Evolutionary conservation across 2,113 vertebrate genomes (phyloP).

Genomic region (Rattus rattus): DNA sequence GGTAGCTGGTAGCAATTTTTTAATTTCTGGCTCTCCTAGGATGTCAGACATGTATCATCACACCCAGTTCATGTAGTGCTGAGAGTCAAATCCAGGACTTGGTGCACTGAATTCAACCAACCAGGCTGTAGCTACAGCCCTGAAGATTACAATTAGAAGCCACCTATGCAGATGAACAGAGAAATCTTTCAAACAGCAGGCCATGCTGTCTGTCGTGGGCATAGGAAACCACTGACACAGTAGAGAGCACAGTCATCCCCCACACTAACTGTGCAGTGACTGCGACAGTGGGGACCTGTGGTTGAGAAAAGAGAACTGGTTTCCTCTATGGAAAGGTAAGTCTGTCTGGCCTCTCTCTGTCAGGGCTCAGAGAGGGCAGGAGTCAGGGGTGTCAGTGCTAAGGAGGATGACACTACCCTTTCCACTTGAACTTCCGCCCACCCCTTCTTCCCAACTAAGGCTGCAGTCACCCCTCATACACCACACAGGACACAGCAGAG

Average conservation of each 20-base stretch:
- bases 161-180: not conserved
- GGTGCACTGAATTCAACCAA: not conserved
- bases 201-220: rapidly evolving
- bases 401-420: not conserved
- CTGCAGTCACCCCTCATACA: rapidly evolving
- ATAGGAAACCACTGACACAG: not conserved
- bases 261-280: not conserved
- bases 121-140: not conserved
- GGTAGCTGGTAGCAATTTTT: not conserved
- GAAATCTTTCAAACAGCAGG: not conserved
- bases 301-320: not conserved
- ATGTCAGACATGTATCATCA: not conserved
- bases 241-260: rapidly evolving
- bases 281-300: no score
- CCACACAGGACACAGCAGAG: not conserved
- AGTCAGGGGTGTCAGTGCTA: not conserved
- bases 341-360: no score
- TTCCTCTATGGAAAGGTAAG: not conserved
- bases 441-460: not conserved
- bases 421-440: not conserved
- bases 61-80: not conserved
- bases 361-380: not conserved
- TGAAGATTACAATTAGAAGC: not conserved
- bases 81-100: not conserved
- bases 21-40: not conserved